Percentiles rank a stretch among this genome's conserved stretches.
These are phyloP conservation scores for Ruditapes philippinarum DNA, from an alignment of 1,140 invertebrate species.

Conservation along the genomic window DNA sequence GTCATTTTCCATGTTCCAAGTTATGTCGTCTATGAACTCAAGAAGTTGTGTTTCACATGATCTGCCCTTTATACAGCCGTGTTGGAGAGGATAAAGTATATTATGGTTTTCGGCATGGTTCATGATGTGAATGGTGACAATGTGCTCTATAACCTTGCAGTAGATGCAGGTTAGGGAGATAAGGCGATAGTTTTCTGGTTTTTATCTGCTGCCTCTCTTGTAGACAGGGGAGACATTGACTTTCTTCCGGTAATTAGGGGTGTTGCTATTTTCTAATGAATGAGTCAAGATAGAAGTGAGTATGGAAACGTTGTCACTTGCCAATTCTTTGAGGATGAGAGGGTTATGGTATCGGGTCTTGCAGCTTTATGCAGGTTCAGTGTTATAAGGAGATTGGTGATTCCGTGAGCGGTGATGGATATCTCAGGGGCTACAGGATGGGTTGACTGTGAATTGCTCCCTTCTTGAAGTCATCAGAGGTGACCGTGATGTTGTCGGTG, in stretches of 20 bases:
- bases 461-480: too few species aligned
- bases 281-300: too few species aligned
- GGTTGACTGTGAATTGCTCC: too few species aligned
- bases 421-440: too few species aligned
- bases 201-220: constrained; percentile 56
- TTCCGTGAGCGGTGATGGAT: too few species aligned
- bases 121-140: constrained; percentile 52
- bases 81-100: constrained; percentile 48
- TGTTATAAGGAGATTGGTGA: too few species aligned
- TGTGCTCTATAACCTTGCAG: constrained; percentile 63
- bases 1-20: background rate
- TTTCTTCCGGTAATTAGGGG: constrained; percentile 25
- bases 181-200: constrained; percentile 51
- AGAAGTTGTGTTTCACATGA: constrained; percentile 51
- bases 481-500: too few species aligned
- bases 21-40: constrained; percentile 24
- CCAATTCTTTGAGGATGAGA: too few species aligned
- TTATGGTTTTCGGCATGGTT: constrained; percentile 43
- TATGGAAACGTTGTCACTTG: too few species aligned
- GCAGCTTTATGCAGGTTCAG: too few species aligned
- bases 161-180: constrained; percentile 62
- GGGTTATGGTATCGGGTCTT: too few species aligned
- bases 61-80: constrained; percentile 40
- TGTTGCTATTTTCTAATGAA: too few species aligned
- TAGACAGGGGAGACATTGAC: constrained; percentile 31